Conservation (phyloP, 1,140 invertebrate genomes). For the Phocides pigmalion region DNA sequence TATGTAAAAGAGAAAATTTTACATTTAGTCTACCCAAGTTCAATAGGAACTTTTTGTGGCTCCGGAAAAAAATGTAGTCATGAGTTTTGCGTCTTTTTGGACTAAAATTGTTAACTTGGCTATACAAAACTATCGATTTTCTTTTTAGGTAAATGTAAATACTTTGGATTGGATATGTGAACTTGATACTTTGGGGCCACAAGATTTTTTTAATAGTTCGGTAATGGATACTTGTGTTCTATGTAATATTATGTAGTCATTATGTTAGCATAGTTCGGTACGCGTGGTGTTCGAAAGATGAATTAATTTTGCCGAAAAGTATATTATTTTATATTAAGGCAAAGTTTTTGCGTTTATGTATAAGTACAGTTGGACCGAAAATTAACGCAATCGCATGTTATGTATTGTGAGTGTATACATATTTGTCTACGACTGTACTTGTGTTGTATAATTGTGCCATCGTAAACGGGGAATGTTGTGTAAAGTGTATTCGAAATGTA, state of each 20-base stretch:
- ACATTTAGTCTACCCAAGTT: neutral
- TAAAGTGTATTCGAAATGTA: no score
- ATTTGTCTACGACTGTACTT: constrained; percentile 35
- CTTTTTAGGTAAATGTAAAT: neutral
- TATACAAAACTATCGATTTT: neutral
- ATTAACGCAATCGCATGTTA: constrained; percentile 4
- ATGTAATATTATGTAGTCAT: constrained; percentile 22
- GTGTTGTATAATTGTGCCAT: constrained; percentile 38
- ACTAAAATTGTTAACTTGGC: neutral
- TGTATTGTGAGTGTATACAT: constrained; percentile 1
- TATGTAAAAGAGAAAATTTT: constrained; percentile 16
- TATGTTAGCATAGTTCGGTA: constrained; percentile 32
- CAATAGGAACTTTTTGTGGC: constrained; percentile 21
- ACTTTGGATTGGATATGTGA: neutral
- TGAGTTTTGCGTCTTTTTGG: neutral
- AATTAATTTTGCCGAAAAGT: constrained; percentile 4
- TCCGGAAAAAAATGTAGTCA: neutral
- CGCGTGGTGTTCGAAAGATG: constrained; percentile 20
- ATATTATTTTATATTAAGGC: neutral
- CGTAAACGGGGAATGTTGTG: constrained; percentile 27
- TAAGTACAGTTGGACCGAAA: constrained; percentile 31
- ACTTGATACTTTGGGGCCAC: constrained; percentile 30
- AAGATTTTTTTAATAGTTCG: constrained; percentile 21
- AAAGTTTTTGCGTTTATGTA: neutral
- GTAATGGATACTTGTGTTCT: constrained; percentile 39